These are phyloP conservation scores for Morelia viridis DNA, from an alignment of 2,797 vertebrate species.

Conservation along the genomic window DNA sequence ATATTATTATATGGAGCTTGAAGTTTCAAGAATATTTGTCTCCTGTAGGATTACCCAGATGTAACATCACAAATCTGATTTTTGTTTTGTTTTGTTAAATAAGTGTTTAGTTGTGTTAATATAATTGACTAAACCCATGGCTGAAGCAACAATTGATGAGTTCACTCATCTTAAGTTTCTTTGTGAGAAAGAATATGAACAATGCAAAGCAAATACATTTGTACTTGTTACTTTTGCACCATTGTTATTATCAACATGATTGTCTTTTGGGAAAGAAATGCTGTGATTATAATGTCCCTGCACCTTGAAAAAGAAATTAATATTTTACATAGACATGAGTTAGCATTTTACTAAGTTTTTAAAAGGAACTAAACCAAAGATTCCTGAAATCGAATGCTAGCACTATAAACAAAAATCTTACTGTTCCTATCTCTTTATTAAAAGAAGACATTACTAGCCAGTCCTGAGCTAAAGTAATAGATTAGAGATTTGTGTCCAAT, in stretches of 20 bases:
- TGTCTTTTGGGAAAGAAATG: not conserved
- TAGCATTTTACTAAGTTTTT: not conserved
- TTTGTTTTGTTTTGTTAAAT: not conserved
- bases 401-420: not conserved
- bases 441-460: not conserved
- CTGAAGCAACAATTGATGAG: not conserved
- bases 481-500: not conserved
- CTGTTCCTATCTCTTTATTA: not conserved
- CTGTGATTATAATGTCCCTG: not conserved
- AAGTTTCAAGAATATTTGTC: not conserved
- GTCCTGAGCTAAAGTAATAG: not conserved
- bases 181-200: not conserved
- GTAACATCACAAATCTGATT: not conserved
- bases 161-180: not conserved
- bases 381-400: not conserved
- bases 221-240: not conserved
- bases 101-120: not conserved
- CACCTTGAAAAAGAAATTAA: not conserved
- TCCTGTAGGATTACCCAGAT: not conserved
- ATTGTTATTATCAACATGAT: not conserved
- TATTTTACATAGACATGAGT: not conserved
- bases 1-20: not conserved
- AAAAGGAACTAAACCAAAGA: not conserved
- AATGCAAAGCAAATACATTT: not conserved
- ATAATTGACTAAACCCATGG: too few species aligned